Evolutionary conservation across 2,797 vertebrate genomes (phyloP).

Genomic region (Enteromius afrohamiltoni): DNA sequence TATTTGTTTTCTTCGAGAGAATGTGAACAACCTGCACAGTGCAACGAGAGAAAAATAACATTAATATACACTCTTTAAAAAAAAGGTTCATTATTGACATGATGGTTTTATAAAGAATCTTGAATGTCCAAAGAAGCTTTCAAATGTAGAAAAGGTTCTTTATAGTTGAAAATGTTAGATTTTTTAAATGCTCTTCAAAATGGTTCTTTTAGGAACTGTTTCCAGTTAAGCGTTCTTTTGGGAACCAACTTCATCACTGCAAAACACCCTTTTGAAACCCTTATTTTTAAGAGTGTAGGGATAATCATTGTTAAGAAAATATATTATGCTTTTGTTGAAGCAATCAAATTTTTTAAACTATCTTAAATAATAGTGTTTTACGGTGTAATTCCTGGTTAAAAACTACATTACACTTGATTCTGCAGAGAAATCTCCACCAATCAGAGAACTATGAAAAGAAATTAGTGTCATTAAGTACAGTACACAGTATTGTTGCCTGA

Average conservation of each 20-base stretch:
- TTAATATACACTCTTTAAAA: background rate
- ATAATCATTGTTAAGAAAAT: background rate
- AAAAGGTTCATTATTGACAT: background rate
- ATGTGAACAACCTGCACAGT: background rate
- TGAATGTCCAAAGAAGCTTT: background rate
- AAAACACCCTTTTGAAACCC: background rate
- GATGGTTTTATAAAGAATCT: background rate
- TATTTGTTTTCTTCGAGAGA: background rate
- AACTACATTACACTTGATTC: background rate
- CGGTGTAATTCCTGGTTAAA: background rate
- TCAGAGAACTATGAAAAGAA: background rate
- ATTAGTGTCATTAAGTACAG: background rate
- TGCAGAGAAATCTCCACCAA: background rate
- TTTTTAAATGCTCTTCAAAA: background rate
- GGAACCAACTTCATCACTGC: background rate
- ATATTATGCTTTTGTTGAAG: background rate
- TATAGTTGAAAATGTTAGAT: no score
- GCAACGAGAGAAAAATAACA: background rate
- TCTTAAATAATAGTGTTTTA: background rate
- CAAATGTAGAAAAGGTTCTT: background rate
- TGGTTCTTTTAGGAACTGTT: background rate
- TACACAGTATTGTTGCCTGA: background rate
- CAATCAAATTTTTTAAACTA: background rate
- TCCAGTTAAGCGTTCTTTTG: background rate
- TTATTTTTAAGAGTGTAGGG: background rate